Evolutionary conservation across 2,888 invertebrate genomes (phyloP), one percentile per base, ranked within the genome.

Genomic region (Brassicogethes aeneus): DNA sequence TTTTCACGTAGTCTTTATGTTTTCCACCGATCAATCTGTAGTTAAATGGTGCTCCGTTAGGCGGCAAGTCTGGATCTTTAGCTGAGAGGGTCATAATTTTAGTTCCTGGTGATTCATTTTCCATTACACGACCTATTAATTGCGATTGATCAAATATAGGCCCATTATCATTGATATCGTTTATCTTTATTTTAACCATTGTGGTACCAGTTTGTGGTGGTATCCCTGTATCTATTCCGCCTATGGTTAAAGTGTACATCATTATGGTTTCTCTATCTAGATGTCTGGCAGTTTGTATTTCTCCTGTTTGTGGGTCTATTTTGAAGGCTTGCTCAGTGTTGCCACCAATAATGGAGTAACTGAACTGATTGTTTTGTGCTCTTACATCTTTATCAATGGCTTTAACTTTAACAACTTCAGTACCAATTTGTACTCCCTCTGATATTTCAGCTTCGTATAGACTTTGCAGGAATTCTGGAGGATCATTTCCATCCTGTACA

Each of bases 401-500:
- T 61, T 84, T 80, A 0, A 95, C 90, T 17, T 79, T 77, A 23
- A 82, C 65, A 0, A 93, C 79, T 60, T 78, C 76, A 7, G 85
- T 80, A 1, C 91, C 92, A 7, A 82, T 67, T 0, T 68, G 57
- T 0, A 83, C 84, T 14, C 85, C 88, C 71, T 96, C 95, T 1
- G 85, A 82, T 15, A 95, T 76, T 44, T 76, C 77, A 0, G 85
- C 79, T 57, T 85, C 83, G 62, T 95, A 95, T 14, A 77, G 62
- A 36, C 74, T 75, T 56, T 84, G 79, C n/a, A 83, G 67, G 63
- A 96, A 96, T 63, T 90, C 89, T 0, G 95, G 95, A 1, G 95
- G 92, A 70, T 95, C 95, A 62, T 95, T 95, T 14, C 94, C 94
- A 65, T 95, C 95, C 70, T 93, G 90, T 47, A 96, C 88, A 0